Evolutionary conservation across 2,888 invertebrate genomes (phyloP), one percentile per base, ranked within the genome.

Genomic region (Stomorhina lunata): DNA sequence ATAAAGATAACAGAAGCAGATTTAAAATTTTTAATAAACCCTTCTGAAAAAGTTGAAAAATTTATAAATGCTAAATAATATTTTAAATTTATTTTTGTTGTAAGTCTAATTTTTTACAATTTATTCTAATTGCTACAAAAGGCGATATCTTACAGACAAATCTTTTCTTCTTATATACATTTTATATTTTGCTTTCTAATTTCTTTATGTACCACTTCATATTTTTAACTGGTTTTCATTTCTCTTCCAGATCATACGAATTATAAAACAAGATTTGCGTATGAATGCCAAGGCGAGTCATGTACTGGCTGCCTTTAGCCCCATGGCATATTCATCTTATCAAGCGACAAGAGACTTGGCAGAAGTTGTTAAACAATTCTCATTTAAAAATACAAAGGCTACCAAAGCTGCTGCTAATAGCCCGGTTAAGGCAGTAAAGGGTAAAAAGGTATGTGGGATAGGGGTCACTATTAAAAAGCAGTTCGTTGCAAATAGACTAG

Each of bases 281-380:
- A 98, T 98, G 87, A 97, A 97, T 89, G 95, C 98, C 32, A 97
- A 98, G 0, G 95, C 98, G 0, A 97, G 98, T 90, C 97, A 97
- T 90, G 95, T 99, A 92, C 93, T 98, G 61, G 96, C 96, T 87
- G 98, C 95, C 0, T 93, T 99, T 27, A 96, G 98, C 89, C 93
- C 95, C 0, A 95, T 96, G 89, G 98, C 98, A 0, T 98, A 98
- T 89, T 93, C 93, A 84, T 95, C 96, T 0, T 98, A 97, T 90
- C 97, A 98, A 91, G 94, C 95, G 0, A 96, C 96, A 0, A 92
- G 96, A 59, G 95, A 98, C 90, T 92, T 98, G 25, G 91, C 93
- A 34, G 93, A 94, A 86, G 96, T 98, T 20, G 93, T 98, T n/a
- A 91, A 93, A 9, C 90, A 92, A 75, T 91, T 89, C 73, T 81